Base-by-base conservation (phyloP, 1,140 invertebrate genomes). In the Trichoplusia ni region DNA sequence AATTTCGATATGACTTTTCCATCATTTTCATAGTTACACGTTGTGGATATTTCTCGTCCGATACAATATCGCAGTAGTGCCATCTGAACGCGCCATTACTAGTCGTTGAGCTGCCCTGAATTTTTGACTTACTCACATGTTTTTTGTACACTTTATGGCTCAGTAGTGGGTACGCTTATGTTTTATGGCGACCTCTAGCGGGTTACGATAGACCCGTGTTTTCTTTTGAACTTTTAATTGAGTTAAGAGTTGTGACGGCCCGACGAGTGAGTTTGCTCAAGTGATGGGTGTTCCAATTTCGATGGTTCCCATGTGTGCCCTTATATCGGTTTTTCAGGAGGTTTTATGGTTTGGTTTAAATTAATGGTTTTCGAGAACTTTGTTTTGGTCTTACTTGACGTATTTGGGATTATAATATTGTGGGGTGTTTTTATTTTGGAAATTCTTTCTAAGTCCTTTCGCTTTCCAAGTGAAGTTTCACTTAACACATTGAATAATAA, bases 71-170 rank as follows among this genome's bases (percentile, higher is more conserved):
- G 11, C 11, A 14, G 11, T 25, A 11, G 51, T 21, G 16, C 37
- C 51, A 42, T 62, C 42, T 40, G 59, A 40, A 62, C 37, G 13
- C 13, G 8, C 38, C 38, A 29, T 58, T 58, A 58, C 38, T 9
- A 58, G 13, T 42, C 11, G 23, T 58, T 58, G 37, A 40, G 59
- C 61, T 59, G 40, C 46, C 44, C 40, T 82, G 71, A 75, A 79
- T 77, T 76, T 81, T 77, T 75, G 59, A 81, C 66, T 66, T 33
- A 40, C 58, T 63, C 69, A 68, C 76, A 66, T 73, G 67, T 66
- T 73, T 72, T 74, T 70, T 63, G 21, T 68, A 27, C 42, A 53
- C 46, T 73, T 73, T 73, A 71, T 60, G 62, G 61, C 31, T 56
- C 59, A 62, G 56, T 64, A 66, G 68, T 68, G 63, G 69, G 11